Percentiles rank a stretch among this genome's conserved stretches.
phyloP scores from a whole-genome alignment of 2,888 invertebrate species.

The Dermolepida albohirtum region DNA sequence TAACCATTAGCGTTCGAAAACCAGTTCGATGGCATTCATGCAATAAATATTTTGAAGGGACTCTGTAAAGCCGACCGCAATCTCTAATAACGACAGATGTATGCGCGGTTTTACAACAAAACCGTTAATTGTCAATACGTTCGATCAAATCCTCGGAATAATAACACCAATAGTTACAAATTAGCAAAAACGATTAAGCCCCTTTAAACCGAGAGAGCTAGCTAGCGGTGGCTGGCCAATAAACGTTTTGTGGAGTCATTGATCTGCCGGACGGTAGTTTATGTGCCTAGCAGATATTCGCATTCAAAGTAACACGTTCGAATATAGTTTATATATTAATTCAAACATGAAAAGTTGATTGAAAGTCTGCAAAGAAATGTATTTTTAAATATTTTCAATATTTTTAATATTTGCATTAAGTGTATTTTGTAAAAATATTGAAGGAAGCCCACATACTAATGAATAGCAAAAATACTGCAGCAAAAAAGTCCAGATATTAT shows the following conservation, averaged over 20 bases:
- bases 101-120: slow-evolving; percentile 39
- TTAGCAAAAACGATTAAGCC: slow-evolving; percentile 39
- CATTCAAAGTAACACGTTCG: too few species aligned
- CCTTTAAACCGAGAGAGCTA: slow-evolving; percentile 5
- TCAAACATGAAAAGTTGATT: too few species aligned
- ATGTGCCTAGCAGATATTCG: too few species aligned
- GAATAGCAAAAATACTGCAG: too few species aligned
- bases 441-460: too few species aligned
- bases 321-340: too few species aligned
- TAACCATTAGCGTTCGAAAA: background rate
- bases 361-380: too few species aligned
- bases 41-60: slow-evolving; percentile 27
- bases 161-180: slow-evolving; percentile 39
- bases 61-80: slow-evolving; percentile 26
- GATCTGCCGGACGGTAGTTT: slow-evolving; percentile 1
- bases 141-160: slow-evolving; percentile 37
- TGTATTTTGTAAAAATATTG: too few species aligned
- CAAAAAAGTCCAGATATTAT: too few species aligned
- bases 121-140: slow-evolving; percentile 38
- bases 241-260: slow-evolving; percentile 9
- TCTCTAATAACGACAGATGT: slow-evolving; percentile 37
- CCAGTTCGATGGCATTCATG: slow-evolving; percentile 23
- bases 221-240: background rate
- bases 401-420: too few species aligned
- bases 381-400: too few species aligned